Conservation (phyloP, 2,797 vertebrate species). For the Gymnothorax reevesii region DNA sequence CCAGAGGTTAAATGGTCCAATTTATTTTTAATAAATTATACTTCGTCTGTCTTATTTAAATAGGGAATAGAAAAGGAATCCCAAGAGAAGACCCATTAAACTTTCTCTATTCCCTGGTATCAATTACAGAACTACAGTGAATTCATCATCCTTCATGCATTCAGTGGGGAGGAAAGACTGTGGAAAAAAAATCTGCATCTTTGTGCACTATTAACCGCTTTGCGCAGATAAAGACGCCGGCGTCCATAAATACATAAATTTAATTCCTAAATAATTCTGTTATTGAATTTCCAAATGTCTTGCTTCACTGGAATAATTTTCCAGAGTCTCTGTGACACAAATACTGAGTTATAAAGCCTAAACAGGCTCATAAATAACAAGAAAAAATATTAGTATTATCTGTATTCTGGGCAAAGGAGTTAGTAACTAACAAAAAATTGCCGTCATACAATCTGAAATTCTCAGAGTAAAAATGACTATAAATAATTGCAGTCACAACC, state of each 20-base stretch:
- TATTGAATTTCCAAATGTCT: too few relatives aligned
- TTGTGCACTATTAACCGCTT: background rate
- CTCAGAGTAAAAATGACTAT: background rate
- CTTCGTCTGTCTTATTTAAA: background rate
- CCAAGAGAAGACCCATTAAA: background rate
- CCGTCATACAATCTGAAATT: background rate
- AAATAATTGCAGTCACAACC: background rate
- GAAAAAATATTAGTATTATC: too few relatives aligned
- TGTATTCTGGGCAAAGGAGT: too few relatives aligned
- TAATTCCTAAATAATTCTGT: too few relatives aligned
- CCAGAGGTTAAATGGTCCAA: background rate
- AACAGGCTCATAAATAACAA: too few relatives aligned
- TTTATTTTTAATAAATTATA: background rate
- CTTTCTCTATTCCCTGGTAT: background rate
- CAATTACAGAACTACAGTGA: background rate
- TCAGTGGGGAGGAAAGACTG: background rate
- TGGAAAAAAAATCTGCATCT: background rate
- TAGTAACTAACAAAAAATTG: background rate
- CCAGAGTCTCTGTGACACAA: too few relatives aligned
- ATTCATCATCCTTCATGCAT: background rate
- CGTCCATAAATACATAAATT: too few relatives aligned
- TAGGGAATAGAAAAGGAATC: background rate
- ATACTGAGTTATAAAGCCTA: too few relatives aligned
- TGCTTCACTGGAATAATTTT: too few relatives aligned
- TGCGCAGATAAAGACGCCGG: too few relatives aligned